Percentiles rank a stretch among this genome's conserved stretches.
Evolutionary conservation across 2,888 invertebrate genomes (phyloP).

Genomic region (Ophonus ardosiacus): DNA sequence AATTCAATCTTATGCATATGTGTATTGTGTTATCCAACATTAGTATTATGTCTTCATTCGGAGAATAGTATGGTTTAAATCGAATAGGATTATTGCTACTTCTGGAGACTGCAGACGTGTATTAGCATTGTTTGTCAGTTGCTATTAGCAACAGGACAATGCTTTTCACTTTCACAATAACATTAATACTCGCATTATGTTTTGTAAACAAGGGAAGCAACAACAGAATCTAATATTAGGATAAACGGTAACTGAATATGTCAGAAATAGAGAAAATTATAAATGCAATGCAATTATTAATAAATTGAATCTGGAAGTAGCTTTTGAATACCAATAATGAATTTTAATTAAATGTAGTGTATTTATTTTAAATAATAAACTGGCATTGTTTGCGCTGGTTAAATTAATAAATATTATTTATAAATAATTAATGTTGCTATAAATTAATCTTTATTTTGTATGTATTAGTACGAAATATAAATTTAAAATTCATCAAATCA

Average conservation of each 20-base stretch:
- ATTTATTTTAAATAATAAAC: neutral
- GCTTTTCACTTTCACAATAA: no score
- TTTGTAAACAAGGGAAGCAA: no score
- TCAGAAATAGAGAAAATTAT: neutral
- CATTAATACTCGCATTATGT: no score
- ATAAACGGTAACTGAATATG: neutral
- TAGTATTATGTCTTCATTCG: no score
- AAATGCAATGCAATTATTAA: neutral
- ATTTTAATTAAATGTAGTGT: neutral
- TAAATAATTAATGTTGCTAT: neutral
- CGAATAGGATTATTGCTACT: no score
- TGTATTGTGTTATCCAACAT: no score
- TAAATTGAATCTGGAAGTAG: neutral
- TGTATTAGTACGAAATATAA: neutral
- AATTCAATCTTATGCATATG: no score
- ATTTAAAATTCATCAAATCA: neutral
- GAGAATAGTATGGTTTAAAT: no score
- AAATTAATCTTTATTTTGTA: neutral
- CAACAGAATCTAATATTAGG: no score
- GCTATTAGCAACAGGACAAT: no score
- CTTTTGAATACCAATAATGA: neutral
- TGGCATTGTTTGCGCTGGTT: neutral
- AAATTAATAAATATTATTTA: neutral
- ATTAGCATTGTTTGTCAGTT: no score
- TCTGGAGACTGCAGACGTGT: no score